Conservation (phyloP, 2,113 vertebrate species). For the Candoia aspera region DNA sequence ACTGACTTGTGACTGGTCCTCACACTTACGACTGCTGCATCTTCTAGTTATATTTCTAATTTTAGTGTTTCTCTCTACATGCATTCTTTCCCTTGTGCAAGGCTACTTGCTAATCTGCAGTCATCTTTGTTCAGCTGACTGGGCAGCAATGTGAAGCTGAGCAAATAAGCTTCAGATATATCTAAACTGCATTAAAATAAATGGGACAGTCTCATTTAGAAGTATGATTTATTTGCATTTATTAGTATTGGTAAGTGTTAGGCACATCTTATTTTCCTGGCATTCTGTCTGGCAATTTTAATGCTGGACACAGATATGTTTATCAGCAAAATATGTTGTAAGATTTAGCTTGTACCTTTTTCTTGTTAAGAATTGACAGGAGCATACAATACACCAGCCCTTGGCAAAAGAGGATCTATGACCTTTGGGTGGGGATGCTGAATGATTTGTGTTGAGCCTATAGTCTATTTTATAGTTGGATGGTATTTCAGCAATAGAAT, state of each 20-base stretch:
- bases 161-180: not conserved
- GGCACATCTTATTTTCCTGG: not conserved
- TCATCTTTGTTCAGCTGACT: not conserved
- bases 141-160: not conserved
- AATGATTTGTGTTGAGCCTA: constrained; percentile 76
- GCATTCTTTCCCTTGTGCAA: too few species aligned
- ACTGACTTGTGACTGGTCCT: too few species aligned
- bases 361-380: constrained; percentile 75
- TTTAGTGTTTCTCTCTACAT: too few species aligned
- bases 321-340: not conserved
- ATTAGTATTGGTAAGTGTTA: not conserved
- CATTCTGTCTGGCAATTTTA: not conserved
- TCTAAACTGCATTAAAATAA: not conserved
- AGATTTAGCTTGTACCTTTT: constrained; percentile 49
- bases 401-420: constrained; percentile 49
- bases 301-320: not conserved
- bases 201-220: not conserved
- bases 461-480: constrained; percentile 70
- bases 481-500: constrained; percentile 78
- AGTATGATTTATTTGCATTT: not conserved
- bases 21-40: too few species aligned
- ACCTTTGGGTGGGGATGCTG: constrained; percentile 74
- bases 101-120: too few species aligned
- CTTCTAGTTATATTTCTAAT: too few species aligned
- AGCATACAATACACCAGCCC: constrained; percentile 67